Conservation (phyloP, 2,888 invertebrate genomes). For the Baccha elongata region DNA sequence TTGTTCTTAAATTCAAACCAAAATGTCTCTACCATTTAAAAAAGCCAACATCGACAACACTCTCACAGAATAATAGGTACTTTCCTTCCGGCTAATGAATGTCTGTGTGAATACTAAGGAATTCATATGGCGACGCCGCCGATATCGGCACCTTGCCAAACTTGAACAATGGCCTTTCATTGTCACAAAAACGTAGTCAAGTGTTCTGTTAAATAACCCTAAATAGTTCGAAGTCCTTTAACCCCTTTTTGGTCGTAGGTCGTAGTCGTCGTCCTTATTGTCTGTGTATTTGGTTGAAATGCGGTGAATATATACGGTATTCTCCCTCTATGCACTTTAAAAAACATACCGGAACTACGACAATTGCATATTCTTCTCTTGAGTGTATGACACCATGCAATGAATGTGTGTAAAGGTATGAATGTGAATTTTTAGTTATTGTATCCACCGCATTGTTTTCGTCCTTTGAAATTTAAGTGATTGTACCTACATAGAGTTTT, state of each 20-base stretch:
- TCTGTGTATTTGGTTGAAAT: too few relatives aligned
- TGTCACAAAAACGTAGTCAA: conserved; percentile 41
- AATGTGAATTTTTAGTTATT: conserved; percentile 38
- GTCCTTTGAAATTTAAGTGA: conserved; percentile 60
- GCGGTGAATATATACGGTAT: too few relatives aligned
- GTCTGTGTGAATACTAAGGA: neutral
- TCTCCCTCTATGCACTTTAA: neutral
- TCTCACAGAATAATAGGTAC: neutral
- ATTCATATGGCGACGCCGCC: conserved; percentile 12
- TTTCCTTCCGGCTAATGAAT: conserved; percentile 10
- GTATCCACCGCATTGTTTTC: conserved; percentile 57
- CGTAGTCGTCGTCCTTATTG: conserved; percentile 4
- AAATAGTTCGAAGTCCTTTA: conserved; percentile 64
- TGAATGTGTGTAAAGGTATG: neutral
- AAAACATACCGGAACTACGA: conserved; percentile 48
- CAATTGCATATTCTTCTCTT: conserved; percentile 30
- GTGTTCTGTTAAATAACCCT: conserved; percentile 59
- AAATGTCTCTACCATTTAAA: too few relatives aligned
- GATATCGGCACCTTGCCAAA: conserved; percentile 41
- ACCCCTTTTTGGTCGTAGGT: conserved; percentile 41
- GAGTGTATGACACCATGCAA: neutral
- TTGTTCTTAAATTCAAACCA: too few relatives aligned
- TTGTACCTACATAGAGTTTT: conserved; percentile 47
- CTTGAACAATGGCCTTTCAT: conserved; percentile 52
- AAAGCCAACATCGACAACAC: neutral